Evolutionary conservation across 2,113 vertebrate species (phyloP).

Genomic region (Eulacestoma nigropectus): DNA sequence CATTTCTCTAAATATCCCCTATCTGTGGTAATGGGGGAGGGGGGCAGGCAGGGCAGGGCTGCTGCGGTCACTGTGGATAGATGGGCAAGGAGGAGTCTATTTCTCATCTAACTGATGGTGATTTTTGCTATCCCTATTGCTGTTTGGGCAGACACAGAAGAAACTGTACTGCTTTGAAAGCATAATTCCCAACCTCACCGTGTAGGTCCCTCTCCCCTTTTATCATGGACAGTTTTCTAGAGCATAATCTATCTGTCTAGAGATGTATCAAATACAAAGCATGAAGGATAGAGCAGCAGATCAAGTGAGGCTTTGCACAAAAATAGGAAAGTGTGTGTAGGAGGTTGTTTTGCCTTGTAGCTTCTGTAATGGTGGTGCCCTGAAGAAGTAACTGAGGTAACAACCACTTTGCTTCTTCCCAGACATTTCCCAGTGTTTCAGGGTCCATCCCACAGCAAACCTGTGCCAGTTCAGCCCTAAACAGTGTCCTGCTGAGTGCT

Average conservation of each 20-base stretch:
- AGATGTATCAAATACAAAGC: neutral
- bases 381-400: neutral
- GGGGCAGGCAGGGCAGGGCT: neutral
- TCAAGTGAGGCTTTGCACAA: neutral
- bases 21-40: accelerated
- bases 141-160: neutral
- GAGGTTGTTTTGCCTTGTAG: neutral
- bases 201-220: neutral
- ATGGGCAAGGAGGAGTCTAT: neutral
- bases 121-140: neutral
- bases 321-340: neutral
- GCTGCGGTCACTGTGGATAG: neutral
- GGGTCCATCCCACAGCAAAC: neutral
- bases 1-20: neutral
- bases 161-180: neutral
- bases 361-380: neutral
- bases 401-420: neutral
- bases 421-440: accelerated
- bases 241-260: neutral
- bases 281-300: neutral
- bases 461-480: neutral
- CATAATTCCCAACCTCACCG: accelerated
- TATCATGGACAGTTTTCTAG: neutral
- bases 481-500: neutral
- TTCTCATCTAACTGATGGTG: neutral